These are phyloP conservation scores for Castor canadensis DNA, from an alignment of 2,113 vertebrate genomes.

Conservation along the genomic window DNA sequence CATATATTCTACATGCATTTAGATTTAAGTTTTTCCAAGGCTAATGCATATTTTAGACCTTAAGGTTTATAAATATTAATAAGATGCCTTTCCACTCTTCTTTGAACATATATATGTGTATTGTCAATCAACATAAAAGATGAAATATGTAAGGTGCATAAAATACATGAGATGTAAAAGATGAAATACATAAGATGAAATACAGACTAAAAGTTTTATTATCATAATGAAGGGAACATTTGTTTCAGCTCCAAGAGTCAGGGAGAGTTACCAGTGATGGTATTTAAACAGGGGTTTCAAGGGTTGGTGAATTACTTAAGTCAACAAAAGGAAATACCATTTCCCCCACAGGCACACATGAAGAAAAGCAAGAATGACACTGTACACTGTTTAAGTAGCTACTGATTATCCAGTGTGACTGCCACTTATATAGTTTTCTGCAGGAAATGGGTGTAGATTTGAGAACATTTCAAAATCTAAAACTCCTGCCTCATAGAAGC, in stretches of 20 bases:
- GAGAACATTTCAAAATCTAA: neutral
- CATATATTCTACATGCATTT: neutral
- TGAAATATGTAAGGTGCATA: neutral
- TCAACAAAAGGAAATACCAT: neutral
- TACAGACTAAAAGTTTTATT: neutral
- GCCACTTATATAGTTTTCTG: neutral
- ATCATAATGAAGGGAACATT: neutral
- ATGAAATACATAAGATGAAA: neutral
- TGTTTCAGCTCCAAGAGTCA: neutral
- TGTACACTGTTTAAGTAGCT: neutral
- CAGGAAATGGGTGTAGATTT: neutral
- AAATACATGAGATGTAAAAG: neutral
- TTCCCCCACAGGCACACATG: neutral
- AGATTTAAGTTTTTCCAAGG: neutral
- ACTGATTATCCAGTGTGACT: neutral
- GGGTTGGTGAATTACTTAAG: neutral
- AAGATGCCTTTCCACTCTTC: neutral
- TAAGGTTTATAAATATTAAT: neutral
- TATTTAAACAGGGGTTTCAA: neutral
- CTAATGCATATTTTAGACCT: neutral
- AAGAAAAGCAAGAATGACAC: neutral
- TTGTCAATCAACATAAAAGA: neutral
- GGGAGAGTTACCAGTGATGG: neutral
- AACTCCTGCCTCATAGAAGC: neutral
- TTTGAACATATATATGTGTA: neutral